Evolutionary conservation across 2,888 invertebrate genomes (phyloP), one percentile per base, ranked within the genome.

Genomic region (Oeneis ivallda): DNA sequence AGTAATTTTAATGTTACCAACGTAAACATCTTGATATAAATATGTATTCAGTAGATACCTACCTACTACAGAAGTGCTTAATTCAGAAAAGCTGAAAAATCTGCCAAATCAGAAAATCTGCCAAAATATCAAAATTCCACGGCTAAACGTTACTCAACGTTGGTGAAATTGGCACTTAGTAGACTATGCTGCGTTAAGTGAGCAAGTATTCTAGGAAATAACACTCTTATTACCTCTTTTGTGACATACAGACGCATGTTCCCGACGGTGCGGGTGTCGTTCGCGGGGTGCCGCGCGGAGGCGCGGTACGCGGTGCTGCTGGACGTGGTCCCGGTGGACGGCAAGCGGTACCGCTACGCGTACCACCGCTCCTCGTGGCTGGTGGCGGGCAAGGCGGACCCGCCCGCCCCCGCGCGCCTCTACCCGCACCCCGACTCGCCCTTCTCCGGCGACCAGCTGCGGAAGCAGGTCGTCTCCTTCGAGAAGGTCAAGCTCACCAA

Each of bases 401-500:
- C 98, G 13, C 98, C 98, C 79, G 96, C 97, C 43, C 98, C 98
- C 70, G 96, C 97, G 72, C 94, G 98, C 72, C 95, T 98, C 80
- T 98, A 98, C 93, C 95, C 97, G 66, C 99, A 99, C 93, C 99
- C 99, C 47, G 99, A 99, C 91, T 97, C 98, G 68, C 98, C 99
- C 69, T 98, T 96, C 91, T 96, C 96, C 76, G 98, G 98, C 57
- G 98, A 98, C 83, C 98, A 98, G 87, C 94, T 99, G 78, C 94
- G 96, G 83, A 98, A 98, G 90, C 98, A 98, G 92, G 97, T 98
- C 82, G 97, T 99, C 79, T 98, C 98, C 76, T 99, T 99, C 92
- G 99, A 99, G 92, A 99, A 99, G 93, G 97, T 98, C 87, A 99
- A 99, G 90, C 94, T 99, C 79, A 99, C 99, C 82, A 99, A 99